Evolutionary conservation across 2,113 vertebrate species (phyloP), one percentile per base, ranked within the genome.

Genomic region (Protobothrops flavoviridis): DNA sequence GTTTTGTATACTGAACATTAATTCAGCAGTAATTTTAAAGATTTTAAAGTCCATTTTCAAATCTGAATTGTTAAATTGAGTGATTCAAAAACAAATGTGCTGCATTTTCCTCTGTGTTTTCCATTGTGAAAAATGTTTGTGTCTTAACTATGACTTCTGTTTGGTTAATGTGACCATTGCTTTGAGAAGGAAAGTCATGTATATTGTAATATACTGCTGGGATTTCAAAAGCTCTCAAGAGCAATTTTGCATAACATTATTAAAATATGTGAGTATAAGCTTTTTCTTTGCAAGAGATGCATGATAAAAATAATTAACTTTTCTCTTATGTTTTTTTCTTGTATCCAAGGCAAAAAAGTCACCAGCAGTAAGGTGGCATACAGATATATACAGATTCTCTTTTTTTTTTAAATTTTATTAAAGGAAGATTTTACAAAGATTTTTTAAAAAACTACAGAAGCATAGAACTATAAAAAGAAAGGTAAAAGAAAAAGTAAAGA

Each of bases 1-100:
- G 95, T 95, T 96, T 96, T 96, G 94, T 96, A 91, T 88, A 93
- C 88, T 94, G 95, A 91, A 93, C 88, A 95, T 96, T 97, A 95
- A 92, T 85, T 85, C 86, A 92, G 94, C 89, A 94, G 93, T 96
- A 95, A 96, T 94, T 95, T 94, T 93, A 95, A 93, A 90, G 1
- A 69, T 93, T 81, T 48, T 61, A 50, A 93, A 90, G 29, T 55
- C 94, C 92, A 92, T 94, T 93, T 89, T 92, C 26, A 52, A 86
- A 89, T 94, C 95, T 96, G 50, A 94, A 45, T 88, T 97, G 95
- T 93, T 86, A 95, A 95, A 96, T 90, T 89, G 91, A 94, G 85
- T 95, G 85, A 94, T 89, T 91, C 93, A 95, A 85, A 89, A 90
- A 95, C 45, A 91, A 48, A 93, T 95, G 92, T 96, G 91, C 94